A percentile compares a stretch with the other conserved stretches of the same genome.
phyloP scores from a whole-genome alignment of 53 echinoderm and acorn worm genomes.

The Echinometra lucunter region DNA sequence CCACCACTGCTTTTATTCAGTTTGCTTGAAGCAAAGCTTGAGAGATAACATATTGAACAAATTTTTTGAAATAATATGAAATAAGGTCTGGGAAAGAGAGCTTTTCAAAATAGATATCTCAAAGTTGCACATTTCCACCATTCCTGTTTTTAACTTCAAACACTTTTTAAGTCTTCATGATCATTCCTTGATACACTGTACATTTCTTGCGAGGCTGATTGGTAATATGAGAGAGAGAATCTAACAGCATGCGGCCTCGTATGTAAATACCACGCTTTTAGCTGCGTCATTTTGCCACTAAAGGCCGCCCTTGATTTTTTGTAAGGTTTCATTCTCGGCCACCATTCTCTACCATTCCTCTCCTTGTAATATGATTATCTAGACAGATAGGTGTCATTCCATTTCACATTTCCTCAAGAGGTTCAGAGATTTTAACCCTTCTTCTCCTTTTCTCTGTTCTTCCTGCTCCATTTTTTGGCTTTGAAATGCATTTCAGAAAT shows the following conservation, averaged over 20 bases:
- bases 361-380: constrained; percentile 40
- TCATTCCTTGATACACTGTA: not conserved
- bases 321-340: not conserved
- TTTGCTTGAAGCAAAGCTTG: no score
- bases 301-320: not conserved
- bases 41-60: not conserved
- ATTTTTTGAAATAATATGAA: not conserved
- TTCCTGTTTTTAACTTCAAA: not conserved
- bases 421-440: not conserved
- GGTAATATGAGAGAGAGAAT: not conserved
- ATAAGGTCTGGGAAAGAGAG: not conserved
- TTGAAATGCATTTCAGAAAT: not conserved
- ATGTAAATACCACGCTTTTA: constrained; percentile 11
- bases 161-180: not conserved
- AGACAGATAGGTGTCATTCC: constrained; percentile 26
- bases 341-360: not conserved
- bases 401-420: constrained; percentile 9
- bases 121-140: not conserved
- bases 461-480: not conserved
- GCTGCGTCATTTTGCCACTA: constrained; percentile 19
- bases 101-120: not conserved
- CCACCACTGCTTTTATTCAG: no score
- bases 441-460: not conserved
- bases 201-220: not conserved
- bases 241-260: not conserved